A percentile compares a stretch with the other conserved stretches of the same genome.
Evolutionary conservation across 2,888 invertebrate species (phyloP).

Genomic region (Sialis fuliginosa): DNA sequence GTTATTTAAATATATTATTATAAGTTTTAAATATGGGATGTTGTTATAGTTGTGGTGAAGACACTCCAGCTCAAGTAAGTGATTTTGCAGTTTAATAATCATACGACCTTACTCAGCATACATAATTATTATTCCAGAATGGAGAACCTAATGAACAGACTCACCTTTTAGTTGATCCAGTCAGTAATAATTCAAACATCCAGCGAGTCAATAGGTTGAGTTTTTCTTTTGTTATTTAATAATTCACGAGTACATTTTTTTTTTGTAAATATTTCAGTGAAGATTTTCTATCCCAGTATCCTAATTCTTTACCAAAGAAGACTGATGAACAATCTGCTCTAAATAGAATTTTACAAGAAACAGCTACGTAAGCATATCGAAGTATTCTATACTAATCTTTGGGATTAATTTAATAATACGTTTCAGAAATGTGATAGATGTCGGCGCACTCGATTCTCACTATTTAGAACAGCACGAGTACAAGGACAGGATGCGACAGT

Average conservation of each 20-base stretch:
- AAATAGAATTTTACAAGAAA: conserved; percentile 75
- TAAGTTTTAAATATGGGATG: conserved; percentile 35
- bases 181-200: conserved; percentile 53
- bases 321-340: conserved; percentile 83
- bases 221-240: conserved; percentile 2
- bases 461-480: conserved; percentile 79
- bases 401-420: not conserved
- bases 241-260: not conserved
- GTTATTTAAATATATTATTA: not conserved
- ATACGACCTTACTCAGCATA: not conserved
- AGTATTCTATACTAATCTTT: too few species aligned
- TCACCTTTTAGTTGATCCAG: conserved; percentile 60
- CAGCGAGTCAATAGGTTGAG: conserved; percentile 43
- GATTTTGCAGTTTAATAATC: conserved; percentile 5
- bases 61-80: conserved; percentile 45
- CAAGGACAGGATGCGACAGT: conserved; percentile 60
- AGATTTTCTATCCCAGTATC: conserved; percentile 41
- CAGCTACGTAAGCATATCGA: conserved; percentile 80
- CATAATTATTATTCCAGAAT: conserved; percentile 21
- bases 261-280: conserved; percentile 32
- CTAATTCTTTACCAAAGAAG: conserved; percentile 50
- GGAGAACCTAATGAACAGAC: conserved; percentile 58
- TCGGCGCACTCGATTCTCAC: conserved; percentile 78
- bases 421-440: conserved; percentile 79
- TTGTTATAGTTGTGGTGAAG: conserved; percentile 56